A percentile compares a stretch with the other conserved stretches of the same genome.
Evolutionary conservation across 2,797 vertebrate genomes (phyloP).

Genomic region (Poecilia picta): DNA sequence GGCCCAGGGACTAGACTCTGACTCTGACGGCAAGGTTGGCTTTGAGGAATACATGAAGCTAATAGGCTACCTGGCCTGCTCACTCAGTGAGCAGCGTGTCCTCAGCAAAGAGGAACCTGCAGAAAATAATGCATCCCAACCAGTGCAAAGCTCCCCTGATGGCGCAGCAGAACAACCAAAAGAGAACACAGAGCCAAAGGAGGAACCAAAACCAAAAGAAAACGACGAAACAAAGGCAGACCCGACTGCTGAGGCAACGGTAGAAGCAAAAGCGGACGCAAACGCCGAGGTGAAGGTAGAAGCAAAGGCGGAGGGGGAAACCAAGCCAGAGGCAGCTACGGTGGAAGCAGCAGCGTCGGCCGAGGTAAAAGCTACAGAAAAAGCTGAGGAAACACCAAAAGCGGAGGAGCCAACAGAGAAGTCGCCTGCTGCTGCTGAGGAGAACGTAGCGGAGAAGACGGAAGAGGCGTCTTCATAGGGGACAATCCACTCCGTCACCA

Average conservation of each 20-base stretch:
- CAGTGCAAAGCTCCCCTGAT: constrained; percentile 38
- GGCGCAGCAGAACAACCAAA: constrained; percentile 50
- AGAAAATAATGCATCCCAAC: constrained; percentile 49
- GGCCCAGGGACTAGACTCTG: constrained; percentile 70
- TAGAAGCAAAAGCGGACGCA: constrained; percentile 25
- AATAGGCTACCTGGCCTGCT: constrained; percentile 77
- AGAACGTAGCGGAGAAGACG: constrained; percentile 62
- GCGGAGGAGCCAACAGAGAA: constrained; percentile 50
- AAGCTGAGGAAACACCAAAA: constrained; percentile 40
- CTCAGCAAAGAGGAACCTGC: constrained; percentile 40
- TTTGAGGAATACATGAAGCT: constrained; percentile 84
- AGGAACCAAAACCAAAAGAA: constrained; percentile 32
- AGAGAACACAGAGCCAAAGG: constrained; percentile 36
- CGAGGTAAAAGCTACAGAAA: constrained; percentile 7
- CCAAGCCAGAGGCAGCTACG: constrained; percentile 19
- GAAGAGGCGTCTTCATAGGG: constrained; percentile 77
- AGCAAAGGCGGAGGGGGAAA: constrained; percentile 42
- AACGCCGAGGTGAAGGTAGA: constrained; percentile 38
- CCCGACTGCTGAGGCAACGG: constrained; percentile 34
- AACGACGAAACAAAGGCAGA: constrained; percentile 29
- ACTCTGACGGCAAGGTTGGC: constrained; percentile 79
- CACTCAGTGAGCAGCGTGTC: constrained; percentile 69
- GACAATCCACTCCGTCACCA: constrained; percentile 52
- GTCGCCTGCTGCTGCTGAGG: constrained; percentile 36
- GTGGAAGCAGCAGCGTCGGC: constrained; percentile 12